A percentile compares a stretch with the other conserved stretches of the same genome.
phyloP scores from a whole-genome alignment of 2,797 vertebrate genomes.

The Micropoecilia bifurca region DNA sequence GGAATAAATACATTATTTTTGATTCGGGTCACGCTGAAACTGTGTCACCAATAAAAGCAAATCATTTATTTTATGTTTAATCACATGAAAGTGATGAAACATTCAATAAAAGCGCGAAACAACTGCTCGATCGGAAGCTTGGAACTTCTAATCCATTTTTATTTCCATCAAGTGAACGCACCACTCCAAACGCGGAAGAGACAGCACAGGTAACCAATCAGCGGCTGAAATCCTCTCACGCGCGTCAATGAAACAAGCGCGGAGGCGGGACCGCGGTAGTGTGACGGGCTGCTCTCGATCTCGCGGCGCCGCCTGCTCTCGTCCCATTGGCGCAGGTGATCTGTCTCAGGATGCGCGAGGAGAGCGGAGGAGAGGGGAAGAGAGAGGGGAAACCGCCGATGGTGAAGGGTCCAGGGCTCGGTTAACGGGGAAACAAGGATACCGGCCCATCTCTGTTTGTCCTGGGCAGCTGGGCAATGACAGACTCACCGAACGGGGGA shows the following conservation, averaged over 20 bases:
- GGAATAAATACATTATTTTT: background rate
- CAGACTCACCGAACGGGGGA: conserved; percentile 79
- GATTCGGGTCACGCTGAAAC: background rate
- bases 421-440: conserved; percentile 75
- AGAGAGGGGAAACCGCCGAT: conserved; percentile 80
- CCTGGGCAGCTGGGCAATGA: conserved; percentile 71
- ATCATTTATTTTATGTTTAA: background rate
- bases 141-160: conserved; percentile 21
- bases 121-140: background rate
- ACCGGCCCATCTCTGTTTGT: conserved; percentile 72
- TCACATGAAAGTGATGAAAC: background rate
- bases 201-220: conserved; percentile 80
- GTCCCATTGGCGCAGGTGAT: conserved; percentile 87
- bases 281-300: conserved; percentile 82
- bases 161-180: conserved; percentile 7
- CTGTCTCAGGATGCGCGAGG: conserved; percentile 78
- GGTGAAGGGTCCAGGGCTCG: conserved; percentile 84
- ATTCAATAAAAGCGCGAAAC: background rate
- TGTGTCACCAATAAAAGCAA: background rate
- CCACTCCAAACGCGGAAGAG: conserved; percentile 50
- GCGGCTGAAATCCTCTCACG: conserved; percentile 20
- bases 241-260: conserved; percentile 61
- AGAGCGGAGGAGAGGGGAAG: conserved; percentile 73
- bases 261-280: conserved; percentile 67
- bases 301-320: conserved; percentile 80